phyloP scores from a whole-genome alignment of 2,797 vertebrate genomes.

The Remorina albescens region DNA sequence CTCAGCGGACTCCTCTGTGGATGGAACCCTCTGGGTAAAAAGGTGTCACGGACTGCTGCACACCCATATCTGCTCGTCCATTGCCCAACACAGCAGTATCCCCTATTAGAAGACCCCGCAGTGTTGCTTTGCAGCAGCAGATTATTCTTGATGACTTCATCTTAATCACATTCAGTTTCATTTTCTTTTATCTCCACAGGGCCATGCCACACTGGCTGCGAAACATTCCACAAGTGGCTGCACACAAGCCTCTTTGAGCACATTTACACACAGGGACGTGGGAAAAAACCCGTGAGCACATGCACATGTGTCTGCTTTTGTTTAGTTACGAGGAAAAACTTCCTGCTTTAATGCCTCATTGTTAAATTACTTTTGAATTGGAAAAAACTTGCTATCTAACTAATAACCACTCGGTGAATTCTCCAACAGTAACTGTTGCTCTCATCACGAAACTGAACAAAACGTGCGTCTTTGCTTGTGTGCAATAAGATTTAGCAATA shows the following conservation, averaged over 20 bases:
- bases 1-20: slow-evolving; percentile 52
- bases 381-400: not conserved
- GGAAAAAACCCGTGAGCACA: slow-evolving; percentile 1
- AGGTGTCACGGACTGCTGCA: slow-evolving; percentile 78
- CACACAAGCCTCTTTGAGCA: slow-evolving; percentile 36
- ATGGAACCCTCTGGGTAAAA: slow-evolving; percentile 70
- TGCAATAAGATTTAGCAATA: too few relatives aligned
- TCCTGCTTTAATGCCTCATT: slow-evolving; percentile 20
- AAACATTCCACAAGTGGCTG: slow-evolving; percentile 68
- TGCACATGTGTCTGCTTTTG: slow-evolving; percentile 17
- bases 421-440: not conserved
- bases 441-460: not conserved
- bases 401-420: slow-evolving; percentile 2
- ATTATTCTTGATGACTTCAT: slow-evolving; percentile 84
- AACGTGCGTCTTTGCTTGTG: not conserved
- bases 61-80: slow-evolving; percentile 70
- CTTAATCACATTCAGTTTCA: slow-evolving; percentile 82
- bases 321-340: slow-evolving; percentile 46
- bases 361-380: slow-evolving; percentile 34
- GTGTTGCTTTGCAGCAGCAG: slow-evolving; percentile 66
- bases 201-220: slow-evolving; percentile 50
- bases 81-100: slow-evolving; percentile 57
- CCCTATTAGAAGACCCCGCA: slow-evolving; percentile 58
- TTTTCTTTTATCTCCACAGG: slow-evolving; percentile 79
- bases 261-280: slow-evolving; percentile 21